These are phyloP conservation scores for Podarcis raffonei DNA, from an alignment of 2,113 vertebrate genomes.

Conservation along the genomic window DNA sequence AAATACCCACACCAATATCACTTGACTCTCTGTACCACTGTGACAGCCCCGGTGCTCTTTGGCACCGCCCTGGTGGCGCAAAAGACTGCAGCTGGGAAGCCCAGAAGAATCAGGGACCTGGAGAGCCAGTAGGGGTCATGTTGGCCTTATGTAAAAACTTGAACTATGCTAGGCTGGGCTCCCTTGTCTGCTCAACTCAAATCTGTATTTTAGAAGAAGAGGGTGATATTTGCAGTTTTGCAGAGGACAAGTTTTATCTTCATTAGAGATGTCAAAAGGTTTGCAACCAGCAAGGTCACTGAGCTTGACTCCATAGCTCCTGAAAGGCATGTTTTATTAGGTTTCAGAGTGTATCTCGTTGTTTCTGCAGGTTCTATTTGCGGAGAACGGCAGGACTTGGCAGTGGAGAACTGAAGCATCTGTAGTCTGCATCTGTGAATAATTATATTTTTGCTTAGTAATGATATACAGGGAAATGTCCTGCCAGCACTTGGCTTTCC, in stretches of 20 bases:
- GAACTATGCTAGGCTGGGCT: not conserved
- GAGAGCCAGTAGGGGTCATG: not conserved
- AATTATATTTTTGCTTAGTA: slow-evolving; percentile 36
- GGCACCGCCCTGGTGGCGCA: too few relatives aligned
- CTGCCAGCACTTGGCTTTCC: slow-evolving; percentile 13
- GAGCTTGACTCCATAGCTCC: slow-evolving; percentile 29
- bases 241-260: not conserved
- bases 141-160: not conserved
- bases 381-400: slow-evolving; percentile 2
- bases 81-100: too few relatives aligned
- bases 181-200: not conserved
- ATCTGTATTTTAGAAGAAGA: not conserved
- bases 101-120: not conserved
- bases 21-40: not conserved
- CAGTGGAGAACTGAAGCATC: not conserved
- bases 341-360: slow-evolving; percentile 3
- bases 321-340: slow-evolving; percentile 33
- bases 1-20: too few relatives aligned
- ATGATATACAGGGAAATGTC: slow-evolving; percentile 23
- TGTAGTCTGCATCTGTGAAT: slow-evolving; percentile 9
- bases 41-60: too few relatives aligned
- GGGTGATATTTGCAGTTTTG: not conserved
- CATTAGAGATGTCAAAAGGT: slow-evolving; percentile 23
- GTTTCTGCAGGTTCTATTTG: slow-evolving; percentile 21
- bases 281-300: slow-evolving; percentile 50